Base-by-base conservation (phyloP, 1,140 invertebrate species). In the Philotrypesis tridentata region DNA sequence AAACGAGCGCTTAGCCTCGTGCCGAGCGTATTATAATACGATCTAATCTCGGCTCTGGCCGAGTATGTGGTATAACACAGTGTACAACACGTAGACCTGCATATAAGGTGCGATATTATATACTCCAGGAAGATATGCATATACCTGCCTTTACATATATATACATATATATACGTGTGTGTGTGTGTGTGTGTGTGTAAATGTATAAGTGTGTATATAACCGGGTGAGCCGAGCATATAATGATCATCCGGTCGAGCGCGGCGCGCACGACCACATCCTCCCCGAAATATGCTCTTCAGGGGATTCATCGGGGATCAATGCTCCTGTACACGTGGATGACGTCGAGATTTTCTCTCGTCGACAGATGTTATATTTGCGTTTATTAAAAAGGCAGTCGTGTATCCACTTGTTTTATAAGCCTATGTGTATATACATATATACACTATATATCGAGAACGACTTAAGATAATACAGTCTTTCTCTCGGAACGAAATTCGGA, bases 201-300 rank as follows among this genome's bases (percentile, higher is more conserved):
- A 21, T n/a, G n/a, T n/a, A n/a, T n/a, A n/a, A n/a, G n/a, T n/a
- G n/a, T n/a, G n/a, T n/a, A 55, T 43, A 21, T 61, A 17, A 48
- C 48, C 48, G 25, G 8, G 61, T 12, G 25, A 65, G 63, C 33
- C 12, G 25, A 27, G 63, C 25, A 79, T 68, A 77, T 71, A 79
- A 71, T 71, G 60, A 79, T 79, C 68, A 79, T 79, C 77, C 68
- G 67, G 77, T 79, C 76, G 40, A 11, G 1, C 65, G 40, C n/a
- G 31, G 21, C 55, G 27, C 72, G 33, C 43, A 61, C 68, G 33
- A 40, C 76, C 60, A 73, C 75, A 29, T 74, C 68, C 67, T 82
- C 29, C 77, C 25, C 9, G 21, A 68, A 21, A 17, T 17, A 55
- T 31, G 21, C 27, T 33, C 25, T 78, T 78, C 23, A 55, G 31